phyloP scores from a whole-genome alignment of 2,113 vertebrate genomes.

The Muscicapa adusta region DNA sequence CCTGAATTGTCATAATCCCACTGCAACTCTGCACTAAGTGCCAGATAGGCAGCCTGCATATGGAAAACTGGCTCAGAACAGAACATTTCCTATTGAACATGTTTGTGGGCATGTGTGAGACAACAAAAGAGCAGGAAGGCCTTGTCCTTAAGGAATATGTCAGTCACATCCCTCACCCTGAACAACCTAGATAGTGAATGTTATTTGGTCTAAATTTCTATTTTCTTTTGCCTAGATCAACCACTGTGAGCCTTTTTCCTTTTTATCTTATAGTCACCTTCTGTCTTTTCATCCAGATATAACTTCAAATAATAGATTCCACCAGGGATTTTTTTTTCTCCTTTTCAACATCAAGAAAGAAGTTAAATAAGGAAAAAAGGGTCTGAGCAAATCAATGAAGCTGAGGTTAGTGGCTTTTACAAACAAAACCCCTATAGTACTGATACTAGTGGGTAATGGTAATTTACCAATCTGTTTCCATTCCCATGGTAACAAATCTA shows the following conservation, averaged over 20 bases:
- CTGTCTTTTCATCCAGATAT: background rate
- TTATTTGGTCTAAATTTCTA: background rate
- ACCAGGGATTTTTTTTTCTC: background rate
- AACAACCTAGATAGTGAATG: background rate
- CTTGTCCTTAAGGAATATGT: background rate
- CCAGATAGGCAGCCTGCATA: background rate
- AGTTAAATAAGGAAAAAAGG: background rate
- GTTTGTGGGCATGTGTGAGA: background rate
- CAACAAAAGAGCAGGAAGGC: background rate
- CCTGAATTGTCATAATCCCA: background rate
- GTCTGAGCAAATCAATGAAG: slow-evolving; percentile 2
- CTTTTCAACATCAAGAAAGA: background rate
- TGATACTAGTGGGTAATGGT: background rate
- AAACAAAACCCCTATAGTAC: background rate
- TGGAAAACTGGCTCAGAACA: background rate
- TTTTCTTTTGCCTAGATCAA: background rate
- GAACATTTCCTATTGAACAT: background rate
- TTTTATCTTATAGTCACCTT: background rate
- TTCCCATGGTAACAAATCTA: slow-evolving; percentile 24
- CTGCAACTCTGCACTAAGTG: background rate
- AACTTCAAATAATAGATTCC: slow-evolving; percentile 16
- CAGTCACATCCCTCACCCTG: background rate
- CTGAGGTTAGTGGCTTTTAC: background rate
- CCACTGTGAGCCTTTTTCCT: background rate
- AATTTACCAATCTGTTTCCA: slow-evolving; percentile 18